Conservation (phyloP, 2,888 invertebrate genomes). For the Oscheius myriophilus region DNA sequence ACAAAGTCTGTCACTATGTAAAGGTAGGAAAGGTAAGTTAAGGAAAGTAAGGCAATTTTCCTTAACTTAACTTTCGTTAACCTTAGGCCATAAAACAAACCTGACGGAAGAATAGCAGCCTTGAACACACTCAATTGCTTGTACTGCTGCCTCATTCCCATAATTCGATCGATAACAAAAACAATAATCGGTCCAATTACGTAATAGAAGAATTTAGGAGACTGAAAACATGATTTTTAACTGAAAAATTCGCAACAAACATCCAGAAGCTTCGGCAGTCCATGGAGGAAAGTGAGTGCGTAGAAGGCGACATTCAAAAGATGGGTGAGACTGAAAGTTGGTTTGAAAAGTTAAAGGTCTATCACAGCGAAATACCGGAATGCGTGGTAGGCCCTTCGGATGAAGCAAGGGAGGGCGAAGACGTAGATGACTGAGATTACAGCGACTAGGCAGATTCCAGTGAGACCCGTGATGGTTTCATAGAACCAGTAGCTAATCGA, state of each 20-base stretch:
- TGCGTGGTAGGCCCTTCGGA: conserved; percentile 80
- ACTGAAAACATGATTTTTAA: conserved; percentile 59
- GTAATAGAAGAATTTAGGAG: conserved; percentile 90
- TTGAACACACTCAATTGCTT: conserved; percentile 85
- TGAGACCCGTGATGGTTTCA: conserved; percentile 81
- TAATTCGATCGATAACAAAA: conserved; percentile 90
- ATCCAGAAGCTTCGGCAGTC: conserved; percentile 88
- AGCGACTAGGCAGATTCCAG: conserved; percentile 74
- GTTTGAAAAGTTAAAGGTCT: not conserved
- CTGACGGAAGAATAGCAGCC: conserved; percentile 89
- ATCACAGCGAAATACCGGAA: conserved; percentile 32
- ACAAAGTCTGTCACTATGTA: too few relatives aligned
- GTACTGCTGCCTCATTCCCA: conserved; percentile 68
- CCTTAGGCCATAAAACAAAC: conserved; percentile 53
- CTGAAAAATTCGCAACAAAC: conserved; percentile 73
- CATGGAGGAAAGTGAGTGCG: conserved; percentile 86
- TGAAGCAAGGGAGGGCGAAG: conserved; percentile 91
- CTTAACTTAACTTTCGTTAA: too few relatives aligned
- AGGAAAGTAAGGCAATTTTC: too few relatives aligned
- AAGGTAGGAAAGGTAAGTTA: too few relatives aligned
- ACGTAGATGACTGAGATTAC: conserved; percentile 94
- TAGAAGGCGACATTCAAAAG: conserved; percentile 87
- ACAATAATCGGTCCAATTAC: conserved; percentile 89
- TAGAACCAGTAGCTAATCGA: conserved; percentile 95
- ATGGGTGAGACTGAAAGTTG: conserved; percentile 87